Conservation (phyloP, 2,113 vertebrate species). For the Glaucomys volans region DNA sequence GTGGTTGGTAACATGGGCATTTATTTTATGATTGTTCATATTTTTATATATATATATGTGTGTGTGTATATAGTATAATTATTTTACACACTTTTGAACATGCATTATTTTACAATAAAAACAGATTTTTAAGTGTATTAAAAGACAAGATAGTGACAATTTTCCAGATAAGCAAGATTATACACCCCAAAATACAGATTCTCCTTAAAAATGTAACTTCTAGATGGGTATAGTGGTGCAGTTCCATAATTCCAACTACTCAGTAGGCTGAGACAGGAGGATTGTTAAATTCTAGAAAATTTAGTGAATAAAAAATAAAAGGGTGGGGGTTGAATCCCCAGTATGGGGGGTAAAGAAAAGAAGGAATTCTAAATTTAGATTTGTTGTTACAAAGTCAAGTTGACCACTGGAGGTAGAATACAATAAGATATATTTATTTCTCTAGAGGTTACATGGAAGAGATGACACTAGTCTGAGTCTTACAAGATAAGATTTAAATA, state of each 20-base stretch:
- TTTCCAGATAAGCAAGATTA: neutral
- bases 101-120: neutral
- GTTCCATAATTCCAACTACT: too few species aligned
- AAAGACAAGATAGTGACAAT: constrained; percentile 3
- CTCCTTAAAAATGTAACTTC: constrained; percentile 19
- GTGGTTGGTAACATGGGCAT: neutral
- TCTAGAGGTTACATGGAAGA: neutral
- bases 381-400: neutral
- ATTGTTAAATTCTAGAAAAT: too few species aligned
- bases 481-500: neutral
- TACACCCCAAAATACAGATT: neutral
- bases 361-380: neutral
- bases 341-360: neutral
- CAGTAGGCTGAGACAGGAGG: too few species aligned
- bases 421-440: neutral
- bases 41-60: neutral
- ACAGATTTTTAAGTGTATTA: neutral
- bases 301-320: too few species aligned
- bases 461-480: neutral
- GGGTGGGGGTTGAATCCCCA: neutral
- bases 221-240: neutral
- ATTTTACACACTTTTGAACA: neutral
- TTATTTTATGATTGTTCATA: constrained; percentile 31
- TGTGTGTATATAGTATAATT: neutral
- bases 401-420: neutral